Conservation (phyloP, 1,140 invertebrate genomes). For the Vanessa tameamea region DNA sequence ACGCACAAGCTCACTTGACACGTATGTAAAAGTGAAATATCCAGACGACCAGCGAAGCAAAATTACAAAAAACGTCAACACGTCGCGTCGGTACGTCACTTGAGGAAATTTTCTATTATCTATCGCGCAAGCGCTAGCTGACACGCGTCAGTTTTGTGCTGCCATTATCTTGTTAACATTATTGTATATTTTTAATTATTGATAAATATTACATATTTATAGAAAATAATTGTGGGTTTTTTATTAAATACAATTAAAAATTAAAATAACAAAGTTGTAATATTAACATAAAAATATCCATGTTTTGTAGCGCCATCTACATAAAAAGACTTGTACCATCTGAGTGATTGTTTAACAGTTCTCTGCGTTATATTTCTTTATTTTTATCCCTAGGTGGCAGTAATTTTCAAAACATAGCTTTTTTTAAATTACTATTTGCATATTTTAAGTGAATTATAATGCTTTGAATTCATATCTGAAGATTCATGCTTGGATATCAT, state of each 20-base stretch:
- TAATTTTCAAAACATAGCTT: not conserved
- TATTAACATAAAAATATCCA: not conserved
- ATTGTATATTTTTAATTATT: not conserved
- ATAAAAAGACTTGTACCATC: not conserved
- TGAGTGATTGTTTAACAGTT: not conserved
- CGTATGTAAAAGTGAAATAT: constrained; percentile 75
- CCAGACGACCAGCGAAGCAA: constrained; percentile 40
- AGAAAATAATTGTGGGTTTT: not conserved
- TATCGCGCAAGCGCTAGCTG: constrained; percentile 33
- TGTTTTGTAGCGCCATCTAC: not conserved
- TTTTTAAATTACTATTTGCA: too few relatives aligned
- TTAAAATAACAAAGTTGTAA: not conserved
- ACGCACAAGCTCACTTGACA: constrained; percentile 72
- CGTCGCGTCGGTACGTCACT: constrained; percentile 50
- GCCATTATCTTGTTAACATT: constrained; percentile 20
- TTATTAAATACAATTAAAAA: not conserved
- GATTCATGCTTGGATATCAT: too few relatives aligned
- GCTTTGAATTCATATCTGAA: too few relatives aligned
- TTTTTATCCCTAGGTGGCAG: not conserved
- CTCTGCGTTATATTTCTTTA: not conserved
- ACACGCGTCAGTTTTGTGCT: constrained; percentile 64
- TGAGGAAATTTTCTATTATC: constrained; percentile 35
- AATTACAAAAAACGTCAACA: constrained; percentile 48
- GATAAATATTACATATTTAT: not conserved
- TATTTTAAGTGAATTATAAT: too few relatives aligned